These are phyloP conservation scores for Ennomos quercinarius DNA, from an alignment of 2,888 invertebrate species.

Conservation along the genomic window DNA sequence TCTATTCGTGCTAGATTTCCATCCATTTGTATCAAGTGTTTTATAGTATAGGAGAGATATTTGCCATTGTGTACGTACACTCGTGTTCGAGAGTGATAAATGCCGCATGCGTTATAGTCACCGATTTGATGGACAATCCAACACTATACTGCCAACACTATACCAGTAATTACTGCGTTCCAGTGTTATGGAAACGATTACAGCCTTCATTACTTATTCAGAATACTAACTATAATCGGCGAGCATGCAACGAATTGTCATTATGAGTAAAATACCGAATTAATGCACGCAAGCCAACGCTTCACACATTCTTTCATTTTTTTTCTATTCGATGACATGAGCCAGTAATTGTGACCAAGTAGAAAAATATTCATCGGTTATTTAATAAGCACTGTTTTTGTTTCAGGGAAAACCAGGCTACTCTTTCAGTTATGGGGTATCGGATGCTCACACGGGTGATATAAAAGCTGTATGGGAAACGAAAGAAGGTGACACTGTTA, in stretches of 20 bases:
- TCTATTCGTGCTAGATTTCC: constrained; percentile 16
- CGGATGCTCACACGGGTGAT: constrained; percentile 86
- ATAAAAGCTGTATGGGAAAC: constrained; percentile 87
- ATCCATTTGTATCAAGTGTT: constrained; percentile 8
- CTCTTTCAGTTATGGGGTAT: constrained; percentile 87
- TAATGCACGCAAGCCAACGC: constrained; percentile 71
- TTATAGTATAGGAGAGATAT: constrained; percentile 30
- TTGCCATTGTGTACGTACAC: constrained; percentile 43
- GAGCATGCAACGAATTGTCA: constrained; percentile 72
- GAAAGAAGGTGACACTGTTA: constrained; percentile 86
- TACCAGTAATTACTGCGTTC: constrained; percentile 62
- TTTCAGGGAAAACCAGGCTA: constrained; percentile 85
- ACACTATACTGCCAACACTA: constrained; percentile 60
- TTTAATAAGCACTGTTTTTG: constrained; percentile 49
- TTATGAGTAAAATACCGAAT: constrained; percentile 72
- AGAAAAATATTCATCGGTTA: constrained; percentile 50
- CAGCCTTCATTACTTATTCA: constrained; percentile 69
- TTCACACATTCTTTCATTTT: constrained; percentile 65
- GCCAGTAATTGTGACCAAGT: constrained; percentile 51
- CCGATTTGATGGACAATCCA: constrained; percentile 57
- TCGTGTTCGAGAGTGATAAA: constrained; percentile 59
- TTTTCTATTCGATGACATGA: constrained; percentile 43
- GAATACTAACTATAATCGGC: constrained; percentile 69
- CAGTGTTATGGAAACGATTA: constrained; percentile 73
- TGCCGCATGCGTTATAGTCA: constrained; percentile 53